phyloP scores from a whole-genome alignment of 2,797 vertebrate species.

The Eleutherodactylus coqui region DNA sequence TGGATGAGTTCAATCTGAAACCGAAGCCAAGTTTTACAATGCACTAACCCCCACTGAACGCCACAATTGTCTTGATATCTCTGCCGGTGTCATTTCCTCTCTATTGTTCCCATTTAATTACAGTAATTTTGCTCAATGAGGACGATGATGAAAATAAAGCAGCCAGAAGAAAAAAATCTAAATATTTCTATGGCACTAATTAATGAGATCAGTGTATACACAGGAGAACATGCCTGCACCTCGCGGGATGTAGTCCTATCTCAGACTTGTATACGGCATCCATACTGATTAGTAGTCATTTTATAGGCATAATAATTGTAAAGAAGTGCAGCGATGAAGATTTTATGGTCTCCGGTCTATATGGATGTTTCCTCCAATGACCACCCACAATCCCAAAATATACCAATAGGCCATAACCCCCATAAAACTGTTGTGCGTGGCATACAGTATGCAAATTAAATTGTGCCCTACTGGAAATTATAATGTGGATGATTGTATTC shows the following conservation, averaged over 20 bases:
- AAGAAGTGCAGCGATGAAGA: not conserved
- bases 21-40: constrained; percentile 42
- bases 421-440: not conserved
- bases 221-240: constrained; percentile 26
- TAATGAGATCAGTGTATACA: constrained; percentile 40
- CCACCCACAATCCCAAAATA: not conserved
- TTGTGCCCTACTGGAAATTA: not conserved
- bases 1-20: constrained; percentile 33
- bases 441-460: not conserved
- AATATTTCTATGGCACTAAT: constrained; percentile 61
- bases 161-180: constrained; percentile 39
- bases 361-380: not conserved
- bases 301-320: not conserved
- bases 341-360: not conserved
- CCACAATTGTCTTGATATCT: constrained; percentile 34
- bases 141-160: constrained; percentile 41
- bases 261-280: not conserved
- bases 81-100: constrained; percentile 43
- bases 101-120: constrained; percentile 57
- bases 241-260: constrained; percentile 21
- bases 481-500: not conserved
- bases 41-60: constrained; percentile 7
- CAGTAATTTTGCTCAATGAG: constrained; percentile 50
- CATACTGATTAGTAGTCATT: constrained; percentile 7
- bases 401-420: not conserved